Evolutionary conservation across 1,140 invertebrate species (phyloP).

Genomic region (Brachionus sp.): DNA sequence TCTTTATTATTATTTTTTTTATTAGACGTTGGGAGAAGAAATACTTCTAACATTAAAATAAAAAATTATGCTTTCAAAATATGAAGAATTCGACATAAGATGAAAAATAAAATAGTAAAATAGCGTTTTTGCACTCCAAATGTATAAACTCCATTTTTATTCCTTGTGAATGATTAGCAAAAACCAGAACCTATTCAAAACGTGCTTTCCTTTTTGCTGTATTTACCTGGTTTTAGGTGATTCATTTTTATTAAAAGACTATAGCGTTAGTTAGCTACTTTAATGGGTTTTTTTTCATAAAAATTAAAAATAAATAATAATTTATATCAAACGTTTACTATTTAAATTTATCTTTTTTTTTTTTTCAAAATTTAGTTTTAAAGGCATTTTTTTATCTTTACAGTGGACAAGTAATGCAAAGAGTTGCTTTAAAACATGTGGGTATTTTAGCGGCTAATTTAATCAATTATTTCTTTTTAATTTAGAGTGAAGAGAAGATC

Average conservation of each 20-base stretch:
- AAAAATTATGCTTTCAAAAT: conserved; percentile 32
- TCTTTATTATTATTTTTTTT: conserved; percentile 10
- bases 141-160: conserved; percentile 17
- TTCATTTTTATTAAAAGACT: background rate
- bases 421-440: too few species aligned
- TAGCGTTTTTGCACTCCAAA: conserved; percentile 40
- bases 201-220: background rate
- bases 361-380: too few species aligned
- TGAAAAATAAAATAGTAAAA: conserved; percentile 1
- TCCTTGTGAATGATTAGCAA: background rate
- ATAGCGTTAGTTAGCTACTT: background rate
- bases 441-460: too few species aligned
- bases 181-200: background rate
- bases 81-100: conserved; percentile 1
- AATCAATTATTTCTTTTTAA: too few species aligned
- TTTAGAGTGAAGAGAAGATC: too few species aligned
- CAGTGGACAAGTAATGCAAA: too few species aligned
- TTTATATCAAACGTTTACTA: too few species aligned
- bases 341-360: too few species aligned
- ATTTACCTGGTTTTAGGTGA: background rate
- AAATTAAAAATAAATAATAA: too few species aligned
- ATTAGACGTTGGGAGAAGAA: background rate
- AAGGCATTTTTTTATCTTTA: too few species aligned
- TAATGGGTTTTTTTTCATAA: background rate
- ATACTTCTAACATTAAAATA: background rate